Evolutionary conservation across 2,797 vertebrate species (phyloP).

Genomic region (Aphelocoma californica): DNA sequence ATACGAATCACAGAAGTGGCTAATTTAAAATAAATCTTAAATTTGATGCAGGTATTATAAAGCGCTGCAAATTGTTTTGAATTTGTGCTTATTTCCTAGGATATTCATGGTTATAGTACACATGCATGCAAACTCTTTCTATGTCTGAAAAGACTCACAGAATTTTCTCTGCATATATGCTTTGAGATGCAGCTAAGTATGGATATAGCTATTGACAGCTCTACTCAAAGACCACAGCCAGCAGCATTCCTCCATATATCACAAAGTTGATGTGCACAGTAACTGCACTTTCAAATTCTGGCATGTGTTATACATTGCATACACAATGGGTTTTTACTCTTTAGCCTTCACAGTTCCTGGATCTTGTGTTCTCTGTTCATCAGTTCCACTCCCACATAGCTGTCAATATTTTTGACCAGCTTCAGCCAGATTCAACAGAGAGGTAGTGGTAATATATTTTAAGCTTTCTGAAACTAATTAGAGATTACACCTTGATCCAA

Average conservation of each 20-base stretch:
- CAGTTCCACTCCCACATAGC: neutral
- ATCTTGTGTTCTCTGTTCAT: neutral
- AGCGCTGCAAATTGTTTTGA: neutral
- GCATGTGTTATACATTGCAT: neutral
- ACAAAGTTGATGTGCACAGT: neutral
- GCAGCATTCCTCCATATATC: neutral
- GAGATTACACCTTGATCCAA: neutral
- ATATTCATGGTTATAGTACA: neutral
- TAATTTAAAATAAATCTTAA: constrained; percentile 49
- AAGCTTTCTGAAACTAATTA: neutral
- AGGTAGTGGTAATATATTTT: neutral
- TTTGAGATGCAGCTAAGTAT: neutral
- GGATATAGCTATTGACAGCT: neutral
- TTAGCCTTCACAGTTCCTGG: neutral
- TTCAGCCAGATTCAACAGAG: neutral
- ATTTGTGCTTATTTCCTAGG: neutral
- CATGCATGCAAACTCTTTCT: neutral
- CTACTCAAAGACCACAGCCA: neutral
- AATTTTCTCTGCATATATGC: neutral
- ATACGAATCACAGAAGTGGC: neutral
- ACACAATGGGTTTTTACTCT: neutral
- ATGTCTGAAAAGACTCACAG: neutral
- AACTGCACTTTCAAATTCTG: neutral
- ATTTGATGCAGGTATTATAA: neutral
- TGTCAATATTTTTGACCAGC: neutral